phyloP scores from a whole-genome alignment of 2,888 invertebrate species.

The Melangyna quadrimaculata region DNA sequence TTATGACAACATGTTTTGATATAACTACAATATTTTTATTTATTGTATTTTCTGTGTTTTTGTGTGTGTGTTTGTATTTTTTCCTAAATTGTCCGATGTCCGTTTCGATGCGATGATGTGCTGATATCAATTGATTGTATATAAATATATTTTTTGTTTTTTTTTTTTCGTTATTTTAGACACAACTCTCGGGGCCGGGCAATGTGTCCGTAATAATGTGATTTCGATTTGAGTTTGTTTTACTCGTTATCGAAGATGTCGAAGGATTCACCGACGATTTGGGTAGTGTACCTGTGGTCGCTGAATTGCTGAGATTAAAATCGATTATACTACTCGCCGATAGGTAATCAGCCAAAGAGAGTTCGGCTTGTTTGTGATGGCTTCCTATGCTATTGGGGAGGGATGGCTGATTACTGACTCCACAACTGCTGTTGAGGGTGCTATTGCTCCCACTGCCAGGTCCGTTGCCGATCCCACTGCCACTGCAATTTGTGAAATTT shows the following conservation, averaged over 20 bases:
- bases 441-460: conserved; percentile 73
- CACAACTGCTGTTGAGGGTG: conserved; percentile 74
- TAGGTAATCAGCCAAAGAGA: conserved; percentile 79
- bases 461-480: conserved; percentile 68
- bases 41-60: conserved; percentile 1
- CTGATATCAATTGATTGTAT: conserved; percentile 39
- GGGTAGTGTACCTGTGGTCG: conserved; percentile 74
- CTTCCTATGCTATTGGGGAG: conserved; percentile 68
- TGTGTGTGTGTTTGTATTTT: conserved; percentile 7
- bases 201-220: conserved; percentile 92
- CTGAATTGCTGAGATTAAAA: conserved; percentile 79
- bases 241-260: conserved; percentile 77
- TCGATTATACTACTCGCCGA: conserved; percentile 80
- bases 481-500: conserved; percentile 74
- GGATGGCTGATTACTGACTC: conserved; percentile 61
- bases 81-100: conserved; percentile 63
- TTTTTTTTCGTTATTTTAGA: conserved; percentile 82
- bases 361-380: conserved; percentile 73
- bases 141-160: neutral
- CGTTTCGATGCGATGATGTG: conserved; percentile 67
- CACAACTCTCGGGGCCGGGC: conserved; percentile 94
- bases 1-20: conserved; percentile 21
- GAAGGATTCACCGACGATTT: conserved; percentile 56
- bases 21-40: conserved; percentile 16
- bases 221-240: conserved; percentile 84